Evolutionary conservation across 2,113 vertebrate genomes (phyloP).

Genomic region (Mustela lutreola): DNA sequence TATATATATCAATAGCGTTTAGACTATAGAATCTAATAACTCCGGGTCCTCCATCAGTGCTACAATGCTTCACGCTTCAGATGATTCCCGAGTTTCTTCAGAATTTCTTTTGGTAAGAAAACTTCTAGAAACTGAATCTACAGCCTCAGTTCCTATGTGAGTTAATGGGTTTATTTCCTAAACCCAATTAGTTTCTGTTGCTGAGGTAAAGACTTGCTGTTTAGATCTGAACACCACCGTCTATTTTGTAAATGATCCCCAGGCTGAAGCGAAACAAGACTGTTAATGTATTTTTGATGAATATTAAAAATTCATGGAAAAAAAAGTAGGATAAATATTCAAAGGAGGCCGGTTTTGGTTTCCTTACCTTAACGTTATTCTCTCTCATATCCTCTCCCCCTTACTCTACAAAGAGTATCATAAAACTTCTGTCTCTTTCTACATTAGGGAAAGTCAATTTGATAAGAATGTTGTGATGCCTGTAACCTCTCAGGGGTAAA

Average conservation of each 20-base stretch:
- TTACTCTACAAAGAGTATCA: slow-evolving; percentile 68
- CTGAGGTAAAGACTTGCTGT: slow-evolving; percentile 61
- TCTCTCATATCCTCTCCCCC: neutral
- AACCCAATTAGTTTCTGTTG: slow-evolving; percentile 38
- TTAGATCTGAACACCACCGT: slow-evolving; percentile 77
- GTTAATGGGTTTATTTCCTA: slow-evolving; percentile 46
- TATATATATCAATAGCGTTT: neutral
- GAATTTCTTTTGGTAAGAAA: slow-evolving; percentile 28
- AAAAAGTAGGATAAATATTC: slow-evolving; percentile 78
- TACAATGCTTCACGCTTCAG: neutral
- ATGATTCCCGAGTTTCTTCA: neutral
- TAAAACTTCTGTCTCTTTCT: slow-evolving; percentile 61
- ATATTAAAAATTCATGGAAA: slow-evolving; percentile 81
- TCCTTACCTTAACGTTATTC: slow-evolving; percentile 61
- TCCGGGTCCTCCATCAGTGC: neutral
- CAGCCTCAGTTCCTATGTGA: neutral
- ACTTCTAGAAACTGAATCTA: neutral
- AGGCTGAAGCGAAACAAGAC: slow-evolving; percentile 82
- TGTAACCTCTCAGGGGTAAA: slow-evolving; percentile 78
- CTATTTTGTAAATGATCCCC: slow-evolving; percentile 79
- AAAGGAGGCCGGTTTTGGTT: neutral
- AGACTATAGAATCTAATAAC: neutral
- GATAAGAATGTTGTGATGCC: slow-evolving; percentile 72
- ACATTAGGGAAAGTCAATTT: slow-evolving; percentile 72
- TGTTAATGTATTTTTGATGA: slow-evolving; percentile 87